Percentiles rank a stretch among this genome's conserved stretches.
Conservation (phyloP, 2,888 invertebrate genomes). For the Cenopis cana region DNA sequence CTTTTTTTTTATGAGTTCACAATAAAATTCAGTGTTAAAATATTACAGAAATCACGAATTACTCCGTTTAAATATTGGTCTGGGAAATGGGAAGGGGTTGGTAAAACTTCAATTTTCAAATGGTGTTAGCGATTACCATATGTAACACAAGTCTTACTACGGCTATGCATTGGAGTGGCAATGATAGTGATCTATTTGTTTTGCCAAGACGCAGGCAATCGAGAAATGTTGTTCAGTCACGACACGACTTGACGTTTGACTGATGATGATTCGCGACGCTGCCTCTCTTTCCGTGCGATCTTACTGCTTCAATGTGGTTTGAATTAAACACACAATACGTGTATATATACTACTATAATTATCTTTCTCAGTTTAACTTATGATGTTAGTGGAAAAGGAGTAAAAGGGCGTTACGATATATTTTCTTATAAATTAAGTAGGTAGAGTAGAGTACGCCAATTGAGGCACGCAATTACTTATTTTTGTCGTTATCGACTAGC, state of each 20-base stretch:
- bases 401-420: not conserved
- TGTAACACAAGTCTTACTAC: not conserved
- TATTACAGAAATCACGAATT: constrained; percentile 1
- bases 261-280: constrained; percentile 62
- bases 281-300: constrained; percentile 54
- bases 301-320: not conserved
- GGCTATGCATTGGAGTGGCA: constrained; percentile 51
- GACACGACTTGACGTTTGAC: constrained; percentile 73
- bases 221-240: constrained; percentile 73
- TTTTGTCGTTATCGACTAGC: too few relatives aligned
- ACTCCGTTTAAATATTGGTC: not conserved
- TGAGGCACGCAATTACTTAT: too few relatives aligned
- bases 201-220: constrained; percentile 68
- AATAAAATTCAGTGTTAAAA: too few relatives aligned
- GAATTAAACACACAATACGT: not conserved
- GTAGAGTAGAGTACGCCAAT: too few relatives aligned
- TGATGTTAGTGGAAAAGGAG: not conserved
- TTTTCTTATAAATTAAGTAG: too few relatives aligned
- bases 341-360: not conserved
- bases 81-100: not conserved
- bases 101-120: too few relatives aligned
- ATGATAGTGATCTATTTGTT: constrained; percentile 69
- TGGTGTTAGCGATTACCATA: too few relatives aligned
- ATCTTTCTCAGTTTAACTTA: not conserved
- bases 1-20: too few relatives aligned